phyloP scores from a whole-genome alignment of 2,888 invertebrate species.

The Drosophila antonietae region DNA sequence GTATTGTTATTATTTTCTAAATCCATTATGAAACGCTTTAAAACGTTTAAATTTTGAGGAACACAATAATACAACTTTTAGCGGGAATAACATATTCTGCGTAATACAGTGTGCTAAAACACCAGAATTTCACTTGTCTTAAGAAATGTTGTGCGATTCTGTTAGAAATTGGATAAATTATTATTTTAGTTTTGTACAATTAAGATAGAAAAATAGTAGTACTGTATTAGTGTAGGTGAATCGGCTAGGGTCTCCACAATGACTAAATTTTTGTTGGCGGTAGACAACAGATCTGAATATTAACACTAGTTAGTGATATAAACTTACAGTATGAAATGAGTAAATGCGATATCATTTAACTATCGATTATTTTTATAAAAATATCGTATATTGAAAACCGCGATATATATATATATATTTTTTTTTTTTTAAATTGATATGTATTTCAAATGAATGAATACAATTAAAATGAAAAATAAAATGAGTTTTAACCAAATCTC shows the following conservation, averaged over 20 bases:
- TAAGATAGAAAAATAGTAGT: too few relatives aligned
- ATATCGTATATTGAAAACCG: background rate
- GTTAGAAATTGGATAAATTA: background rate
- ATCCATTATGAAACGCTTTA: conserved; percentile 53
- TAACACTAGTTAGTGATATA: too few relatives aligned
- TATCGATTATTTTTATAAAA: background rate
- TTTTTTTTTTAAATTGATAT: too few relatives aligned
- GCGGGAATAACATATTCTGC: conserved; percentile 12
- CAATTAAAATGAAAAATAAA: too few relatives aligned
- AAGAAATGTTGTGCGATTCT: background rate
- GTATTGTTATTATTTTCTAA: conserved; percentile 53
- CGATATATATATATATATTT: too few relatives aligned
- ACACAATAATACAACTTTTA: conserved; percentile 9
- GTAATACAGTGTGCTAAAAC: conserved; percentile 5
- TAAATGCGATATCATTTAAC: background rate
- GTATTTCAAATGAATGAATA: too few relatives aligned
- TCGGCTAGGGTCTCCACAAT: background rate
- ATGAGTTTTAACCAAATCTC: too few relatives aligned
- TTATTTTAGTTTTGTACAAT: too few relatives aligned
- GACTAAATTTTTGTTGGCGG: background rate
- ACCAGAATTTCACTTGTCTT: background rate
- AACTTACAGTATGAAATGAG: background rate
- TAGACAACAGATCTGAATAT: background rate
- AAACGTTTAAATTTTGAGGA: conserved; percentile 17
- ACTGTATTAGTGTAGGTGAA: background rate